Evolutionary conservation across 2,888 invertebrate genomes (phyloP).

Genomic region (Lasioglossum morio): DNA sequence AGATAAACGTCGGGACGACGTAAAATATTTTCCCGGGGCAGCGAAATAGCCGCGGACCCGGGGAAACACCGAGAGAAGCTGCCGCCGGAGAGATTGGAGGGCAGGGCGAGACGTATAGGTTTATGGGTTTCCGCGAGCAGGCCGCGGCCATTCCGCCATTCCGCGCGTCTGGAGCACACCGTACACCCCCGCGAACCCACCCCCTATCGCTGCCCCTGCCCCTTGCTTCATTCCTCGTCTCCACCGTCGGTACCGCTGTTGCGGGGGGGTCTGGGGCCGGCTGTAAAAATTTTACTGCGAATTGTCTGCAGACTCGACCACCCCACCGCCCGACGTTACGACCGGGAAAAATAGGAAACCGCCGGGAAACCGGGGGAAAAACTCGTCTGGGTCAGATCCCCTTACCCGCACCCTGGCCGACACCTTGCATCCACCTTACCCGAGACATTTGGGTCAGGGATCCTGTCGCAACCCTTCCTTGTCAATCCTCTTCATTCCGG

Average conservation of each 20-base stretch:
- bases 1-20: constrained; percentile 59
- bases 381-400: constrained; percentile 82
- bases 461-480: not conserved
- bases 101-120: constrained; percentile 76
- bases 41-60: constrained; percentile 43
- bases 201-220: constrained; percentile 14
- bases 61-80: constrained; percentile 34
- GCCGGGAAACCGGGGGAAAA: constrained; percentile 77
- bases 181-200: constrained; percentile 62
- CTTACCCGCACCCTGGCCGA: not conserved
- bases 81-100: constrained; percentile 73
- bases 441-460: constrained; percentile 73
- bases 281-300: constrained; percentile 85
- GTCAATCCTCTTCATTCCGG: not conserved
- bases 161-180: constrained; percentile 75
- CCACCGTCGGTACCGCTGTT: constrained; percentile 24
- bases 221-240: not conserved
- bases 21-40: constrained; percentile 54
- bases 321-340: constrained; percentile 79
- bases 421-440: not conserved
- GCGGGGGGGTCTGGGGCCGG: constrained; percentile 69
- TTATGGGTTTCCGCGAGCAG: constrained; percentile 83
- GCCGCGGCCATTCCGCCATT: constrained; percentile 74
- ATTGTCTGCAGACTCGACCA: constrained; percentile 83
- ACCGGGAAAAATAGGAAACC: constrained; percentile 83